Conservation (phyloP, 2,888 invertebrate genomes). For the Germaria angustata region DNA sequence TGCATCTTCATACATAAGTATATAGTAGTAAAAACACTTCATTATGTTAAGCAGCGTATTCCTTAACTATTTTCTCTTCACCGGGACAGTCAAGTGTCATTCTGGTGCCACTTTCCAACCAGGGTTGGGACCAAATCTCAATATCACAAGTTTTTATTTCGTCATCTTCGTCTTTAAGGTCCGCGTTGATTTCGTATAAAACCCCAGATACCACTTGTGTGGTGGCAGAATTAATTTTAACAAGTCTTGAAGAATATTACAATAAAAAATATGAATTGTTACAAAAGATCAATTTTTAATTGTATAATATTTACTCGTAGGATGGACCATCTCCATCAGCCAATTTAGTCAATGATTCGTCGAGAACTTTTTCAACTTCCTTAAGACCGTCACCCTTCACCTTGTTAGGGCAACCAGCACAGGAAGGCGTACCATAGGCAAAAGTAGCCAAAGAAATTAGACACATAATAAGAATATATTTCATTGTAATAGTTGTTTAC, state of each 20-base stretch:
- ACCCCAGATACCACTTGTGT: conserved; percentile 69
- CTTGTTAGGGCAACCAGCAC: conserved; percentile 13
- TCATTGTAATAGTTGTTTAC: not conserved
- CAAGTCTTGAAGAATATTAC: conserved; percentile 18
- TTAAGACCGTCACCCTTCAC: conserved; percentile 1
- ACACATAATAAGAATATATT: conserved; percentile 46
- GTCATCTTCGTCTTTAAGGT: conserved; percentile 64
- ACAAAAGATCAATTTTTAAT: not conserved
- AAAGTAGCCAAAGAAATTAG: conserved; percentile 27
- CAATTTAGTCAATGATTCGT: conserved; percentile 31
- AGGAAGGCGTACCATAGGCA: conserved; percentile 1
- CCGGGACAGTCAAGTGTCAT: conserved; percentile 69
- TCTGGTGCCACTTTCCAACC: conserved; percentile 69
- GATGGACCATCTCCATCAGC: conserved; percentile 41
- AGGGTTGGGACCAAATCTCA: conserved; percentile 70
- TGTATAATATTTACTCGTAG: conserved; percentile 45
- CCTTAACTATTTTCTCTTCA: conserved; percentile 66
- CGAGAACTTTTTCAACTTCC: conserved; percentile 20
- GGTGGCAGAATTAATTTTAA: conserved; percentile 36
- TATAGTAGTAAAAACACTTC: no score
- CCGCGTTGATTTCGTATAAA: conserved; percentile 64
- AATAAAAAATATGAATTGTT: not conserved
- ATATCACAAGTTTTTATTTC: conserved; percentile 68
- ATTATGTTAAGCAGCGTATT: conserved; percentile 50
- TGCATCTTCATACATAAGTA: no score